Percentiles rank a stretch among this genome's conserved stretches.
Conservation (phyloP, 1,140 invertebrate genomes). For the Whitmania pigra region DNA sequence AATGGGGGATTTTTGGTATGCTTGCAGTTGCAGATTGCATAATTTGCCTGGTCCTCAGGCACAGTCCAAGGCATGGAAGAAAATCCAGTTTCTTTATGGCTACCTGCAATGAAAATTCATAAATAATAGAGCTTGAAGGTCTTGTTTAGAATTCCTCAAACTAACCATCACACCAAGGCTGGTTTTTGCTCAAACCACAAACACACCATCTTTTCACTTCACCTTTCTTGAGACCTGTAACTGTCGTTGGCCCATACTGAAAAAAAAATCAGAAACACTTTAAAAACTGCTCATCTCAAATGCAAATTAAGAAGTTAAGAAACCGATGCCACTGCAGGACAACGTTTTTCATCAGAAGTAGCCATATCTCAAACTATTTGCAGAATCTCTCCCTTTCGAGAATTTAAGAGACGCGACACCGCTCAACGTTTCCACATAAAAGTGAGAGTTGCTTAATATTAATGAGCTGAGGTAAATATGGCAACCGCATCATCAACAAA, state of each 20-base stretch:
- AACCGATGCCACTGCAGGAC: no score
- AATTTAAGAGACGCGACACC: no score
- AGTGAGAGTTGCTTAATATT: no score
- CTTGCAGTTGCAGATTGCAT: constrained; percentile 23
- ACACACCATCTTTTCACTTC: constrained; percentile 36
- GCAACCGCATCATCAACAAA: no score
- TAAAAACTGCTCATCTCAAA: no score
- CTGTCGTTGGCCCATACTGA: constrained; percentile 19
- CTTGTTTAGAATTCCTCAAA: neutral
- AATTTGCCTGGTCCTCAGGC: constrained; percentile 11
- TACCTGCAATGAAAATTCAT: constrained; percentile 5
- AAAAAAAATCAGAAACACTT: neutral
- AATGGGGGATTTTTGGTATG: constrained; percentile 21
- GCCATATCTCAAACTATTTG: no score
- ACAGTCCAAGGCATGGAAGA: constrained; percentile 22
- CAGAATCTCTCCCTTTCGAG: no score
- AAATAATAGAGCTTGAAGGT: neutral
- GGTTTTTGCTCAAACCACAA: constrained; percentile 37
- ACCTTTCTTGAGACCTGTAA: constrained; percentile 28
- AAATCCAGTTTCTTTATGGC: constrained; percentile 22
- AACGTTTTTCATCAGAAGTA: no score
- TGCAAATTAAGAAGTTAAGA: no score
- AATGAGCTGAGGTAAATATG: no score
- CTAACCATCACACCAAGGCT: constrained; percentile 40
- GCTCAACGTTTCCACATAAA: no score